Base-by-base conservation (phyloP, 2,113 vertebrate genomes). In the Amia ocellicauda region DNA sequence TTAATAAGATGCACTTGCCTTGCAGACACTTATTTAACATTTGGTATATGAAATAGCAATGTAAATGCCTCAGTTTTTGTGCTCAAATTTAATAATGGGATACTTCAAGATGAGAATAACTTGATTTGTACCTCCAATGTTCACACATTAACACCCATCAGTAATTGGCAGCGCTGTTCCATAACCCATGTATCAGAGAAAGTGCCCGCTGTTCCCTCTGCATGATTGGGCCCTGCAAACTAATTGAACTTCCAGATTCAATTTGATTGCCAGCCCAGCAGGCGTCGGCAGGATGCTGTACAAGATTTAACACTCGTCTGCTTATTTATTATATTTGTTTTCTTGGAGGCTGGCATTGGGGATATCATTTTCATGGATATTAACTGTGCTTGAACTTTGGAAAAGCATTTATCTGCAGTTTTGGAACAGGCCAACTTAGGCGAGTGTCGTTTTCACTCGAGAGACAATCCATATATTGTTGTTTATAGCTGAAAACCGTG, bases 301-400 rank as follows among this genome's bases (percentile, higher is more conserved):
- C n/a, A n/a, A 14, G 13, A 47, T n/a, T 47, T 14, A 47, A 47
- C 14, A 47, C 1, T n/a, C n/a, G n/a, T 17, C 16, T 47, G 43
- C 43, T 47, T 47, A 8, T 47, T 16, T 47, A n/a, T 47, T 47
- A 47, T 47, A n/a, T n/a, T n/a, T n/a, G n/a, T 47, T 47, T 47
- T 4, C 43, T 16, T 47, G n/a, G 3, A 14, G 3, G 11, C 31
- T n/a, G n/a, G n/a, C n/a, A n/a, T n/a, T n/a, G n/a, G 16, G 43
- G 10, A n/a, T 47, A 14, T 47, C 43, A 17, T 47, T 47, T 47
- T 47, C 13, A 47, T 14, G 43, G 43, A 47, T 14, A 14, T 17
- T 8, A 47, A 47, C 43, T 47, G 43, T 47, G 4, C 13, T 4
- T 47, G 43, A 47, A 8, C 43, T 16, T 47, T 47, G 3, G 16